Conservation (phyloP, 2,888 invertebrate genomes). For the Melanostoma mellinum region DNA sequence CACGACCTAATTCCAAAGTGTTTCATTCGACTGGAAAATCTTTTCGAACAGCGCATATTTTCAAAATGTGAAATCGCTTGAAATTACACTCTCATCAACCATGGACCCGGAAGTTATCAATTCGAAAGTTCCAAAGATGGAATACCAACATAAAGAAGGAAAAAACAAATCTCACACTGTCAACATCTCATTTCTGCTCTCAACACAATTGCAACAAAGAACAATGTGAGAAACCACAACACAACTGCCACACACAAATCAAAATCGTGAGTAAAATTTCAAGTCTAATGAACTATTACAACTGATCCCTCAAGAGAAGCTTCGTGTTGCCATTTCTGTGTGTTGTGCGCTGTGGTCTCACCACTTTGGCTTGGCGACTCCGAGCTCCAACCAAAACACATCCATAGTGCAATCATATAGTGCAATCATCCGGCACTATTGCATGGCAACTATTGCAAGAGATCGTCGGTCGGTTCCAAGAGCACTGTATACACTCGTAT, state of each 20-base stretch:
- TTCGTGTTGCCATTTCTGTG: slow-evolving; percentile 12
- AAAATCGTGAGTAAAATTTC: slow-evolving; percentile 71
- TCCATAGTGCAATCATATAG: slow-evolving; percentile 19
- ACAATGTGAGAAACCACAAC: slow-evolving; percentile 49
- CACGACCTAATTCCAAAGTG: background rate
- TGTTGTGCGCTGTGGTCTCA: slow-evolving; percentile 42
- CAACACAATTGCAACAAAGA: slow-evolving; percentile 27
- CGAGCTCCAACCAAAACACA: slow-evolving; percentile 6
- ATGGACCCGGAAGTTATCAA: slow-evolving; percentile 48
- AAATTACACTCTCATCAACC: background rate
- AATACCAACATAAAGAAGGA: background rate
- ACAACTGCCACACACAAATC: slow-evolving; percentile 51
- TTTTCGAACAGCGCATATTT: background rate
- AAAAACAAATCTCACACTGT: slow-evolving; percentile 53
- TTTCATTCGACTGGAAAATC: no score
- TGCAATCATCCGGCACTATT: slow-evolving; percentile 64
- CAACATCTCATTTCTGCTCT: slow-evolving; percentile 48
- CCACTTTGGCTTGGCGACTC: slow-evolving; percentile 24
- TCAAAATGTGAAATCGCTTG: background rate
- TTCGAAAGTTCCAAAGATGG: slow-evolving; percentile 54
- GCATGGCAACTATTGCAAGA: slow-evolving; percentile 64
- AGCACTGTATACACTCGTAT: slow-evolving; percentile 5
- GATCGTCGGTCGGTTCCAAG: slow-evolving; percentile 25
- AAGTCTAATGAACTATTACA: slow-evolving; percentile 70
- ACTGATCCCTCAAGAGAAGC: slow-evolving; percentile 63